These are phyloP conservation scores for Odontomachus brunneus DNA, from an alignment of 1,140 invertebrate genomes.

Conservation along the genomic window DNA sequence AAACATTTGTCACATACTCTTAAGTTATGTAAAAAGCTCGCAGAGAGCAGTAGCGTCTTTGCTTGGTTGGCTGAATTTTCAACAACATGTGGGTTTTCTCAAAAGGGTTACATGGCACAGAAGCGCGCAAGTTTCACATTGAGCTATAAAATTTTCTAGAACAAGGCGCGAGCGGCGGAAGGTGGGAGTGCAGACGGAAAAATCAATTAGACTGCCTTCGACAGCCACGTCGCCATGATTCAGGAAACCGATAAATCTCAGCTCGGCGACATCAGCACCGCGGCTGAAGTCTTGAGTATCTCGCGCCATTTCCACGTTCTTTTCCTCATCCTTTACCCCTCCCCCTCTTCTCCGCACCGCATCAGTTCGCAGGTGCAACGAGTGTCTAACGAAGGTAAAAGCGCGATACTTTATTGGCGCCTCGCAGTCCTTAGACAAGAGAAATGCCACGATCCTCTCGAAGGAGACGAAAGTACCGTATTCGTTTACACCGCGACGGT, in stretches of 20 bases:
- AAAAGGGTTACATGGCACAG: conserved; percentile 57
- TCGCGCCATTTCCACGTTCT: conserved; percentile 45
- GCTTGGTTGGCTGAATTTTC: conserved; percentile 62
- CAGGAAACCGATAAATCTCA: conserved; percentile 76
- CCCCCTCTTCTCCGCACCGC: conserved; percentile 14
- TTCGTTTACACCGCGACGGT: too few relatives aligned
- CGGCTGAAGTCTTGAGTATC: conserved; percentile 67
- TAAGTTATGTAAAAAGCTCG: conserved; percentile 5
- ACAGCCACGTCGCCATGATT: conserved; percentile 76
- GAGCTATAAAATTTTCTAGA: conserved; percentile 72
- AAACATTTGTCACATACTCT: too few relatives aligned
- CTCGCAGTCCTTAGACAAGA: conserved; percentile 12
- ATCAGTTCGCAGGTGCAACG: conserved; percentile 29
- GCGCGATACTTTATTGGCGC: background rate
- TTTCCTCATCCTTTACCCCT: conserved; percentile 39
- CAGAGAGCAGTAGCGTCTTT: conserved; percentile 35
- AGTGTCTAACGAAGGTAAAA: conserved; percentile 58
- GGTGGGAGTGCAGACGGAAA: conserved; percentile 61
- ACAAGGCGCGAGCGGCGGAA: conserved; percentile 33
- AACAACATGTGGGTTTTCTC: conserved; percentile 51
- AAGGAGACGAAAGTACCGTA: background rate
- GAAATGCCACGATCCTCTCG: background rate
- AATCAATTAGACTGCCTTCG: conserved; percentile 77
- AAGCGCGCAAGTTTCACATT: conserved; percentile 66
- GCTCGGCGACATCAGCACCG: conserved; percentile 69